Evolutionary conservation across 2,797 vertebrate genomes (phyloP), one percentile per base, ranked within the genome.

Genomic region (Emydoidea blandingii): DNA sequence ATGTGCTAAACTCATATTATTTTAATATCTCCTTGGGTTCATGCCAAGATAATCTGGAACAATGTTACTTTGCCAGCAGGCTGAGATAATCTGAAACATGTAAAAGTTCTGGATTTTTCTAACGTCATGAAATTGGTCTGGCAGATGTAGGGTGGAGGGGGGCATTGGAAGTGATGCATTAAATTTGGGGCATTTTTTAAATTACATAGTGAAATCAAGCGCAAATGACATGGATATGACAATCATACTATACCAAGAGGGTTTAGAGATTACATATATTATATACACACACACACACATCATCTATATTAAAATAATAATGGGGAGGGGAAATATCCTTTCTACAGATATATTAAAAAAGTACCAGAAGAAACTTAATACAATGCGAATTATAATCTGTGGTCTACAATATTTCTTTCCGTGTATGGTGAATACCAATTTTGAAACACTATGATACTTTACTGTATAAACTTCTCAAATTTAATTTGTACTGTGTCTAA

Each of bases 1-100:
- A 53, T 89, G 85, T 90, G 76, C 92, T 95, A 95, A 96, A 93
- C 91, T 85, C 85, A 85, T 53, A 25, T 84, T 95, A 90, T 96
- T 95, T 93, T 90, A 97, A 85, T 92, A 87, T 6, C 37, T 91
- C 89, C 49, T 81, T 95, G 86, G 74, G 82, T 91, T 54, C 54
- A 47, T 79, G 44, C 87, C 89, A 87, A 81, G 79, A 19, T 37
- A 85, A 52, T 0, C 27, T 53, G 82, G 91, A 85, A 25, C 6
- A 49, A 0, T 0, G 0, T 19, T 76, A 41, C 4, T 15, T 65
- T 59, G 34, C 41, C 87, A 12, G 25, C 16, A 76, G 23, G 57
- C 1, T 1, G 29, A 76, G 44, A 76, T 29, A n/a, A 27, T 62
- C 84, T 1, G 2, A 89, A 84, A 19, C 31, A 74, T n/a, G 19